phyloP scores from a whole-genome alignment of 2,113 vertebrate species.

The Canis aureus region DNA sequence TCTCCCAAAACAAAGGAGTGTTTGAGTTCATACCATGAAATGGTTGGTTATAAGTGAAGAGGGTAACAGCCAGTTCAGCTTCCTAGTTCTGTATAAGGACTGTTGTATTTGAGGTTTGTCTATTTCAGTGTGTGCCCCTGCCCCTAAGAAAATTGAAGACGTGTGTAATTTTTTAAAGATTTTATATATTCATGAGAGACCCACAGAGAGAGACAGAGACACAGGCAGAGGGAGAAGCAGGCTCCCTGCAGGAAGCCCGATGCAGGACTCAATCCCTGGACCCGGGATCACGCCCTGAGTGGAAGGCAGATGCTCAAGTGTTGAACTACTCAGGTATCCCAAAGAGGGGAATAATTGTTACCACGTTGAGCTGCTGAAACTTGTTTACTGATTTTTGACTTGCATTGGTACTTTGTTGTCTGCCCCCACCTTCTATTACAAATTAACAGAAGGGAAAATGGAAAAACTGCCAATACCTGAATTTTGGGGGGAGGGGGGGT shows the following conservation, averaged over 20 bases:
- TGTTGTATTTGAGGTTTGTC: too few relatives aligned
- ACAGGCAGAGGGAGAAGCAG: too few relatives aligned
- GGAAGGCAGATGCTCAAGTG: too few relatives aligned
- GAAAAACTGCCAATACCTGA: not conserved
- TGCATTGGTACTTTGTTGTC: not conserved
- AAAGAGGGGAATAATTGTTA: not conserved
- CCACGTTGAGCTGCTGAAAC: not conserved
- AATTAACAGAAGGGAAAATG: not conserved
- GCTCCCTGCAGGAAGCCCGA: too few relatives aligned
- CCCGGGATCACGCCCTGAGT: too few relatives aligned
- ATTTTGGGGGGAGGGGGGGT: not conserved
- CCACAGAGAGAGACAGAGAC: too few relatives aligned
- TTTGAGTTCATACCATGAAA: not conserved
- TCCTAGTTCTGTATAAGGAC: not conserved
- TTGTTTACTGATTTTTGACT: not conserved
- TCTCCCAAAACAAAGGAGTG: not conserved
- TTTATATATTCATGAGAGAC: too few relatives aligned
- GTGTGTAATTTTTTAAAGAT: too few relatives aligned
- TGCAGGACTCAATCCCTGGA: not conserved
- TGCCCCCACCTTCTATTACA: not conserved
- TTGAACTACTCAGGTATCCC: too few relatives aligned
- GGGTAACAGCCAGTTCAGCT: not conserved
- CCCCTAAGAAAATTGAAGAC: too few relatives aligned
- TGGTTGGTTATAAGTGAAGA: too few relatives aligned
- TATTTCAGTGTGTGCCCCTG: too few relatives aligned